Percentiles rank a stretch among this genome's conserved stretches.
Evolutionary conservation across 2,797 vertebrate genomes (phyloP).

Genomic region (Halcyon badia): DNA sequence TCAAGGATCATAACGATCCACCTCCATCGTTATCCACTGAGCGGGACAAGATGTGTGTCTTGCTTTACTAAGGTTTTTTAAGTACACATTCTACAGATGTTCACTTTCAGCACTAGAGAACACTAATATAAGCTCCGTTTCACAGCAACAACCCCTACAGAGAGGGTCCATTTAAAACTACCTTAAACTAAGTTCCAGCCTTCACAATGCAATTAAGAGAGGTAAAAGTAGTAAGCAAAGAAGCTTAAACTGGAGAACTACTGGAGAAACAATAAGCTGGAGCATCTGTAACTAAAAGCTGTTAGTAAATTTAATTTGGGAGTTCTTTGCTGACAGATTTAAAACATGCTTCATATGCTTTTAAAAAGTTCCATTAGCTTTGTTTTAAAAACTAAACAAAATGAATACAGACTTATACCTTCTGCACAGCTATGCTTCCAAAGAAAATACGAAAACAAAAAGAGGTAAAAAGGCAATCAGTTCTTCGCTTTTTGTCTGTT

Average conservation of each 20-base stretch:
- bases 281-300: background rate
- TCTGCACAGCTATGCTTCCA: background rate
- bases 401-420: background rate
- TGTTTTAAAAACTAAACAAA: background rate
- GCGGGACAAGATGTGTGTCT: background rate
- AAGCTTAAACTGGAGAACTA: background rate
- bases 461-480: background rate
- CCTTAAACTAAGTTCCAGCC: background rate
- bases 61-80: background rate
- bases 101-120: background rate
- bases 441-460: background rate
- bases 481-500: background rate
- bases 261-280: background rate
- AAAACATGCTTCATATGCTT: background rate
- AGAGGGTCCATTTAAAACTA: background rate
- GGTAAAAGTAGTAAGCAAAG: background rate
- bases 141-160: background rate
- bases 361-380: background rate
- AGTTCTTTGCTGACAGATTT: background rate
- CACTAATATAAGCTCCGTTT: background rate
- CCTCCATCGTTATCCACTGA: too few species aligned
- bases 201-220: background rate
- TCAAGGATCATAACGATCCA: too few species aligned
- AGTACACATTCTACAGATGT: background rate
- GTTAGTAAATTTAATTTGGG: background rate